These are phyloP conservation scores for Riparia riparia DNA, from an alignment of 2,113 vertebrate species.

Conservation along the genomic window DNA sequence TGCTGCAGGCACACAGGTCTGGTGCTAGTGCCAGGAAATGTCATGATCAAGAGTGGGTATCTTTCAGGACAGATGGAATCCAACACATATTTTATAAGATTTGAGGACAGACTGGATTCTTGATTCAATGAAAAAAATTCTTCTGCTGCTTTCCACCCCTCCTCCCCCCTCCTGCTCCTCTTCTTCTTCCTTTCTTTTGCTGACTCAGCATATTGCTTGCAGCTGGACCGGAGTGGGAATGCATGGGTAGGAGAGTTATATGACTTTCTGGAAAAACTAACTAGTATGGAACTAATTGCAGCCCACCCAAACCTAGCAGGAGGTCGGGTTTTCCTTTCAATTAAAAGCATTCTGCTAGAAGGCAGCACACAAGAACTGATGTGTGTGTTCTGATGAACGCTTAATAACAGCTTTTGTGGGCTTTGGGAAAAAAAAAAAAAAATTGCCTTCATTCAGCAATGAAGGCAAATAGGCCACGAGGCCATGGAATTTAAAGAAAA, in stretches of 20 bases:
- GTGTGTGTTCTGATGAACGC: neutral
- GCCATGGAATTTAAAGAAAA: neutral
- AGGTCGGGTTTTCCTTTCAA: conserved; percentile 51
- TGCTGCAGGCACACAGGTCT: accelerated
- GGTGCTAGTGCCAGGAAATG: accelerated
- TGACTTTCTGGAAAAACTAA: conserved; percentile 60
- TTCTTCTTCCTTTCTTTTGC: neutral
- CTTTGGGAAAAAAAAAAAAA: neutral
- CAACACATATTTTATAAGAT: conserved; percentile 11
- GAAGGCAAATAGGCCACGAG: neutral
- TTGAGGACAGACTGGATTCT: conserved; percentile 21
- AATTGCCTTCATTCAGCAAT: neutral
- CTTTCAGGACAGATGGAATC: neutral
- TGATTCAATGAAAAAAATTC: conserved; percentile 53
- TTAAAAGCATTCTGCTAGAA: conserved; percentile 62
- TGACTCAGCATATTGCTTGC: conserved; percentile 58
- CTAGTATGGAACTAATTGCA: conserved; percentile 64
- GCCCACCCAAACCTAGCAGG: conserved; percentile 68
- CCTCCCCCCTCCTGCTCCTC: neutral
- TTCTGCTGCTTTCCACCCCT: neutral
- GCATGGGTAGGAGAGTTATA: conserved; percentile 42
- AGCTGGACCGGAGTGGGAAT: conserved; percentile 33
- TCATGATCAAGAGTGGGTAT: neutral
- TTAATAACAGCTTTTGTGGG: neutral
- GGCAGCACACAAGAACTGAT: conserved; percentile 19